phyloP scores from a whole-genome alignment of 2,888 invertebrate genomes.

The Colostygia pectinataria region DNA sequence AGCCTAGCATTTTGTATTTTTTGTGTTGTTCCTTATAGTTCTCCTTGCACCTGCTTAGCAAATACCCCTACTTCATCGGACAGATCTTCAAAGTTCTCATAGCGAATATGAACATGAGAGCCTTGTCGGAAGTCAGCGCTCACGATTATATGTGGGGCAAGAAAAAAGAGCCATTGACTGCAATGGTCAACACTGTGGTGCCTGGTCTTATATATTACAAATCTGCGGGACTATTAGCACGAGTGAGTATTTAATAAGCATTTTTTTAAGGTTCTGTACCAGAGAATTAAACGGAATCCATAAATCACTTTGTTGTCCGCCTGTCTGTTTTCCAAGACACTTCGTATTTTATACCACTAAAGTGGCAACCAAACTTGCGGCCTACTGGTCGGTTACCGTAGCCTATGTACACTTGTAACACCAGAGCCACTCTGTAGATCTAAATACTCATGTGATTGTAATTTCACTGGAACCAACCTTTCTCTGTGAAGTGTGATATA shows the following conservation, averaged over 20 bases:
- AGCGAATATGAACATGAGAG: constrained; percentile 78
- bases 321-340: no score
- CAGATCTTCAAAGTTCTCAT: constrained; percentile 83
- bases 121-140: constrained; percentile 63
- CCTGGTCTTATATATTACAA: constrained; percentile 37
- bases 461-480: no score
- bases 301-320: no score
- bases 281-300: no score
- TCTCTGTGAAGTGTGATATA: no score
- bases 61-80: constrained; percentile 80
- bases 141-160: constrained; percentile 38
- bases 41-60: constrained; percentile 70
- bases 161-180: constrained; percentile 33
- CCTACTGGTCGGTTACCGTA: no score
- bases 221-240: constrained; percentile 43
- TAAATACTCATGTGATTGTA: no score
- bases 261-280: no score
- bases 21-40: constrained; percentile 31
- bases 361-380: no score
- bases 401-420: no score
- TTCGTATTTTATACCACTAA: no score
- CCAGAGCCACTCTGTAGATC: no score
- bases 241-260: constrained; percentile 22
- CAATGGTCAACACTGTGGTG: constrained; percentile 22
- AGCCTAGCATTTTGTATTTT: not conserved